These are phyloP conservation scores for Apamea monoglypha DNA, from an alignment of 2,888 invertebrate genomes.

Conservation along the genomic window DNA sequence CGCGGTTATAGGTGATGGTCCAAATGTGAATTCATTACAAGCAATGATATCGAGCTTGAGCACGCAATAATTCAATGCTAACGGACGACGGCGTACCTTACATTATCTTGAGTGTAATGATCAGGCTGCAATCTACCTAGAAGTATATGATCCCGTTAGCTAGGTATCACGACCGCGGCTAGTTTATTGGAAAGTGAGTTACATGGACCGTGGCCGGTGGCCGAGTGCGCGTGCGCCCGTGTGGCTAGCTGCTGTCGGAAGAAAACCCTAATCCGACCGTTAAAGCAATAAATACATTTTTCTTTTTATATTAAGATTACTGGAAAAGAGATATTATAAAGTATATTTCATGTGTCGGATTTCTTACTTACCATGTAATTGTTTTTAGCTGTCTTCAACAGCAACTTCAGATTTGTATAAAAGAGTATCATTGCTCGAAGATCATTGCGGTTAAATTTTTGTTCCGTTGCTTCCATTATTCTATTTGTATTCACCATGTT, in stretches of 20 bases:
- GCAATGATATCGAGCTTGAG: conserved; percentile 41
- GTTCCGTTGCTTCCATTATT: conserved; percentile 69
- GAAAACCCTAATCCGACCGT: conserved; percentile 74
- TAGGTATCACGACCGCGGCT: conserved; percentile 86
- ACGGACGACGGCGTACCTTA: conserved; percentile 64
- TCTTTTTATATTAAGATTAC: conserved; percentile 30
- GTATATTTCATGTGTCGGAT: not conserved
- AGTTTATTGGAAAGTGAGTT: conserved; percentile 88
- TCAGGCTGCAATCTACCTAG: conserved; percentile 77
- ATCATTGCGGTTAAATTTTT: conserved; percentile 43
- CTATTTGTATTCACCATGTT: conserved; percentile 63
- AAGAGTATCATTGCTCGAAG: conserved; percentile 30
- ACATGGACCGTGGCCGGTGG: conserved; percentile 81
- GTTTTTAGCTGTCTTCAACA: not conserved
- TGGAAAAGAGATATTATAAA: conserved; percentile 4
- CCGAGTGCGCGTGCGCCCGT: conserved; percentile 72
- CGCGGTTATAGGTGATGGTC: conserved; percentile 35
- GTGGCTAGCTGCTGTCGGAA: conserved; percentile 72
- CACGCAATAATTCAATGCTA: conserved; percentile 61
- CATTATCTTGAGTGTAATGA: conserved; percentile 77
- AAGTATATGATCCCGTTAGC: conserved; percentile 87
- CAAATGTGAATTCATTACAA: conserved; percentile 39
- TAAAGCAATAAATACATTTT: conserved; percentile 60
- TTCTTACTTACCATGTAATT: conserved; percentile 5
- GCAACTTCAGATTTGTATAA: conserved; percentile 17